phyloP scores from a whole-genome alignment of 2,888 invertebrate genomes.

The Chrysotoxum bicinctum region DNA sequence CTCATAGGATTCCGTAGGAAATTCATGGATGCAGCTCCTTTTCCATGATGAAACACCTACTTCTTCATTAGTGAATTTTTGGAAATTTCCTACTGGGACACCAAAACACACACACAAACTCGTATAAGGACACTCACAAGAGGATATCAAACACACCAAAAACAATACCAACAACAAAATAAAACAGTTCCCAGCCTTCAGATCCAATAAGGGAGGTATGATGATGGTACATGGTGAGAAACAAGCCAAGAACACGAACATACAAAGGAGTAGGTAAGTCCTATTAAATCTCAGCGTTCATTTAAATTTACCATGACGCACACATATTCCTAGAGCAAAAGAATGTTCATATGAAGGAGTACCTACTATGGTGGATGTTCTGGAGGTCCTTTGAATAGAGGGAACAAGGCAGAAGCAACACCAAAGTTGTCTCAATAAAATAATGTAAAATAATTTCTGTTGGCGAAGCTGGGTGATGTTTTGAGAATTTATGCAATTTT shows the following conservation, averaged over 20 bases:
- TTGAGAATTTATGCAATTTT: constrained; percentile 43
- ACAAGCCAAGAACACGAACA: not conserved
- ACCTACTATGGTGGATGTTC: not conserved
- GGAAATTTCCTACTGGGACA: too few species aligned
- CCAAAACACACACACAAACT: constrained; percentile 13
- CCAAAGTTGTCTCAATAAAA: not conserved
- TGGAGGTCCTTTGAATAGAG: not conserved
- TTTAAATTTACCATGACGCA: constrained; percentile 19
- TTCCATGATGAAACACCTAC: too few species aligned
- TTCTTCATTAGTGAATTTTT: too few species aligned
- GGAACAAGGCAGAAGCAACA: not conserved
- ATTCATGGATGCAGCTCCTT: too few species aligned
- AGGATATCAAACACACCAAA: constrained; percentile 6
- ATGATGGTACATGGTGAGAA: not conserved
- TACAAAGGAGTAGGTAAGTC: not conserved
- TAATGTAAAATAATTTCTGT: constrained; percentile 16
- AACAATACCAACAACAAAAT: not conserved
- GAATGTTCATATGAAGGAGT: constrained; percentile 7
- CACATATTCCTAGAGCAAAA: not conserved
- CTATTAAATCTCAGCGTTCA: constrained; percentile 39
- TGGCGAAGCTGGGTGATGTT: constrained; percentile 24
- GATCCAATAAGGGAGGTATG: not conserved
- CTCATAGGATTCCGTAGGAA: too few species aligned
- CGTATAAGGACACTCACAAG: not conserved
- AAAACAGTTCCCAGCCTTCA: not conserved